Conservation (phyloP, 2,888 invertebrate genomes). For the Epinotia nisella region DNA sequence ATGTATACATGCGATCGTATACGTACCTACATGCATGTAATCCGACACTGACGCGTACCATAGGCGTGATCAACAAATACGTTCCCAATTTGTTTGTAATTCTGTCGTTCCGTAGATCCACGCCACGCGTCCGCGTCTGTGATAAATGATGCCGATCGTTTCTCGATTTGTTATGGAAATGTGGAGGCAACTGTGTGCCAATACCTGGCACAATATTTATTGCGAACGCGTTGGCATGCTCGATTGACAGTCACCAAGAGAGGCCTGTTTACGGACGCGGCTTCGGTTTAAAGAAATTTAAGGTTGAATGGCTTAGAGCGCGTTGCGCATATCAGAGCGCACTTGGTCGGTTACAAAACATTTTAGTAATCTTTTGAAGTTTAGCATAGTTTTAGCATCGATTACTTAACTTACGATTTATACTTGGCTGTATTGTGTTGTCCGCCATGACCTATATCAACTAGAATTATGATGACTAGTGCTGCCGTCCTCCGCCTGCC, state of each 20-base stretch:
- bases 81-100: slow-evolving; percentile 64
- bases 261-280: slow-evolving; percentile 62
- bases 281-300: too few relatives aligned
- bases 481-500: slow-evolving; percentile 1
- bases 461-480: slow-evolving; percentile 60
- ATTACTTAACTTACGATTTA: slow-evolving; percentile 72
- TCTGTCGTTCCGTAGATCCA: slow-evolving; percentile 60
- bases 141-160: slow-evolving; percentile 66
- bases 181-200: slow-evolving; percentile 51
- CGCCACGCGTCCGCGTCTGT: slow-evolving; percentile 67
- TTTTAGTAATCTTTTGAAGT: too few relatives aligned
- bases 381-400: too few relatives aligned
- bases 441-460: slow-evolving; percentile 64
- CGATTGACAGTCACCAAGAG: slow-evolving; percentile 71
- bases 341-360: too few relatives aligned
- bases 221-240: slow-evolving; percentile 52
- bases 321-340: too few relatives aligned
- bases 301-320: too few relatives aligned
- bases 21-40: not conserved
- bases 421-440: slow-evolving; percentile 57
- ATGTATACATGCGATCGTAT: not conserved
- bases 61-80: slow-evolving; percentile 48
- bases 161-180: slow-evolving; percentile 64
- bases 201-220: slow-evolving; percentile 65
- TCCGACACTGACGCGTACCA: slow-evolving; percentile 21